Evolutionary conservation across 2,888 invertebrate genomes (phyloP).

Genomic region (Sesia bembeciformis): DNA sequence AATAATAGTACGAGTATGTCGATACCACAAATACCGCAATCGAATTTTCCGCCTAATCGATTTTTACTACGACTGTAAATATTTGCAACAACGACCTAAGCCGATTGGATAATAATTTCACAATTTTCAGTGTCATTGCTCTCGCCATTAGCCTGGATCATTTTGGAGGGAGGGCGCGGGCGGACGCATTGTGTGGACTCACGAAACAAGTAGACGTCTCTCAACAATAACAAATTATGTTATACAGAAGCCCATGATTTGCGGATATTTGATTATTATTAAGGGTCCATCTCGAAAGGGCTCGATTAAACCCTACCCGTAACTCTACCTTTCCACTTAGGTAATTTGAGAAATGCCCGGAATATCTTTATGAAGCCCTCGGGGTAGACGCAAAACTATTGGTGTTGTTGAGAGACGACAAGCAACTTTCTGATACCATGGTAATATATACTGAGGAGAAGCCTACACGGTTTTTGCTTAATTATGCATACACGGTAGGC

Average conservation of each 20-base stretch:
- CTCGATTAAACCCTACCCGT: conserved; percentile 44
- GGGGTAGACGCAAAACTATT: neutral
- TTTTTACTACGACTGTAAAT: neutral
- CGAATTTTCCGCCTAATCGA: neutral
- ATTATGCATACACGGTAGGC: no score
- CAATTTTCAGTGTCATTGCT: conserved; percentile 17
- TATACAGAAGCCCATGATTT: conserved; percentile 34
- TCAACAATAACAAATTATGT: conserved; percentile 13
- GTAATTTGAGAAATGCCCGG: conserved; percentile 13
- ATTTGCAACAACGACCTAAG: neutral
- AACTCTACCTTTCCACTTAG: conserved; percentile 34
- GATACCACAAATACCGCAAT: neutral
- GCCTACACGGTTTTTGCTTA: no score
- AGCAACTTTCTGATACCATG: no score
- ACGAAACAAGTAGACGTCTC: neutral
- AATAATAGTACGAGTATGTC: no score
- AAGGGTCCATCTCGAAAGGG: conserved; percentile 37
- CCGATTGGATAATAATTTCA: conserved; percentile 10
- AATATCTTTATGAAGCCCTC: conserved; percentile 1
- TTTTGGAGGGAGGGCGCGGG: neutral
- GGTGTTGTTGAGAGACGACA: neutral
- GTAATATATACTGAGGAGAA: no score
- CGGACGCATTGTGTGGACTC: neutral
- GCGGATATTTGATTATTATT: conserved; percentile 52
- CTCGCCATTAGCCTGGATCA: conserved; percentile 17